phyloP scores from a whole-genome alignment of 2,113 vertebrate genomes.

The Odobenus rosmarus region DNA sequence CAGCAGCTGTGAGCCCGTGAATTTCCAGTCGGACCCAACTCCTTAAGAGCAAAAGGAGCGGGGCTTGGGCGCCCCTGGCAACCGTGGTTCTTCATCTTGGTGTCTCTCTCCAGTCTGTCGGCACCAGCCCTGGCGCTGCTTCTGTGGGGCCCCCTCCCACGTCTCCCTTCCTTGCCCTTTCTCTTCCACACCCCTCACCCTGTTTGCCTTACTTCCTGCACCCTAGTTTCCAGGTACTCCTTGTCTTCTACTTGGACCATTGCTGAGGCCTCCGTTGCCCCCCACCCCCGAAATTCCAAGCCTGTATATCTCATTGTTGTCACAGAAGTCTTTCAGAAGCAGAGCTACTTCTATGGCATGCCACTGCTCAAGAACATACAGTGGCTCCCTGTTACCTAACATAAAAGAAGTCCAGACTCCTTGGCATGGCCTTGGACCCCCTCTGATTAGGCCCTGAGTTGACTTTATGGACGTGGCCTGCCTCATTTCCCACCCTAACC shows the following conservation, averaged over 20 bases:
- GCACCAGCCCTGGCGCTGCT: neutral
- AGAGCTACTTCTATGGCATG: neutral
- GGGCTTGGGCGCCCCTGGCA: neutral
- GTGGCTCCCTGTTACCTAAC: neutral
- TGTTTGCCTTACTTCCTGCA: neutral
- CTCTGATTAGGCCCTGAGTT: neutral
- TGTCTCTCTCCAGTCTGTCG: no score
- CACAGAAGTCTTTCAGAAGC: neutral
- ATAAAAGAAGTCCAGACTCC: neutral
- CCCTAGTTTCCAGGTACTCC: neutral
- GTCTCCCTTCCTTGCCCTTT: neutral
- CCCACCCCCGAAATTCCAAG: accelerated
- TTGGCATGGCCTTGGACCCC: neutral
- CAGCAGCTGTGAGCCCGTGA: neutral
- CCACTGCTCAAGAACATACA: neutral
- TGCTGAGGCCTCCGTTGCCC: neutral
- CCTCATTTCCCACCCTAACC: neutral
- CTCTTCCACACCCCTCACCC: neutral
- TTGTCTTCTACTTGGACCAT: neutral
- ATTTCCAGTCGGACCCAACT: no score
- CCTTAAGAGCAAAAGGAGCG: neutral
- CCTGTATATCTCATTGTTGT: neutral
- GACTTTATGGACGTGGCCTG: neutral
- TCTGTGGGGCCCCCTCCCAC: neutral
- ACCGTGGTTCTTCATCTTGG: neutral